Evolutionary conservation across 1,140 invertebrate genomes (phyloP).

Genomic region (Drosophila baimaii): DNA sequence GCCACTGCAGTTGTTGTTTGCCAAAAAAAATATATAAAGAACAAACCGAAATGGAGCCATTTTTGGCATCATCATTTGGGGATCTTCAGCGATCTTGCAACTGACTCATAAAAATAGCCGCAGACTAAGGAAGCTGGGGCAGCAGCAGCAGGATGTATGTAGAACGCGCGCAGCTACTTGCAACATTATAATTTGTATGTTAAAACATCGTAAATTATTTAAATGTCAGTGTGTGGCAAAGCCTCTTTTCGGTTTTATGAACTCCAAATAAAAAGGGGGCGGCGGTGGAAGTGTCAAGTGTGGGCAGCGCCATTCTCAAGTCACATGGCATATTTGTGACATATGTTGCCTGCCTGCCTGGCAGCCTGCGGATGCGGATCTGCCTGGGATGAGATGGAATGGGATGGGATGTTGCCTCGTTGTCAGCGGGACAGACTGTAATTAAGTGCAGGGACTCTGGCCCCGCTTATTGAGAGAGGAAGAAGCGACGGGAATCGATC

Average conservation of each 20-base stretch:
- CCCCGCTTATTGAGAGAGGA: slow-evolving; percentile 17
- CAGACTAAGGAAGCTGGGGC: slow-evolving; percentile 17
- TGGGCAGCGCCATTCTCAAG: slow-evolving; percentile 51
- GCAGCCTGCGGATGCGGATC: slow-evolving; percentile 18
- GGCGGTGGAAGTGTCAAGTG: slow-evolving; percentile 75
- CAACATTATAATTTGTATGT: slow-evolving; percentile 84
- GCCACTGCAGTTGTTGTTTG: slow-evolving; percentile 42
- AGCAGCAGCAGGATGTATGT: slow-evolving; percentile 69
- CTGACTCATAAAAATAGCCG: slow-evolving; percentile 77
- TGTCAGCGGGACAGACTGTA: slow-evolving; percentile 55
- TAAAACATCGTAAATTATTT: slow-evolving; percentile 84
- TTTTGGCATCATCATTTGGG: slow-evolving; percentile 38
- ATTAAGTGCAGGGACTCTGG: slow-evolving; percentile 64
- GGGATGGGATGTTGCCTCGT: slow-evolving; percentile 15
- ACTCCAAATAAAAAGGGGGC: slow-evolving; percentile 20
- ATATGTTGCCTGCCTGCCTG: slow-evolving; percentile 43
- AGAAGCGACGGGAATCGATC: slow-evolving; percentile 27
- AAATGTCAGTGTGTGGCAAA: slow-evolving; percentile 74
- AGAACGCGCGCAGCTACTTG: slow-evolving; percentile 42
- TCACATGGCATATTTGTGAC: slow-evolving; percentile 73
- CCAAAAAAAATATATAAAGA: slow-evolving; percentile 60
- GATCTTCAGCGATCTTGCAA: slow-evolving; percentile 44
- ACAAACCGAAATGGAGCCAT: slow-evolving; percentile 71
- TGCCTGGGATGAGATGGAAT: not conserved
- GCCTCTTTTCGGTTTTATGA: slow-evolving; percentile 41